A percentile compares a stretch with the other conserved stretches of the same genome.
phyloP scores from a whole-genome alignment of 2,888 invertebrate genomes.

The Dorcus parallelipipedus region DNA sequence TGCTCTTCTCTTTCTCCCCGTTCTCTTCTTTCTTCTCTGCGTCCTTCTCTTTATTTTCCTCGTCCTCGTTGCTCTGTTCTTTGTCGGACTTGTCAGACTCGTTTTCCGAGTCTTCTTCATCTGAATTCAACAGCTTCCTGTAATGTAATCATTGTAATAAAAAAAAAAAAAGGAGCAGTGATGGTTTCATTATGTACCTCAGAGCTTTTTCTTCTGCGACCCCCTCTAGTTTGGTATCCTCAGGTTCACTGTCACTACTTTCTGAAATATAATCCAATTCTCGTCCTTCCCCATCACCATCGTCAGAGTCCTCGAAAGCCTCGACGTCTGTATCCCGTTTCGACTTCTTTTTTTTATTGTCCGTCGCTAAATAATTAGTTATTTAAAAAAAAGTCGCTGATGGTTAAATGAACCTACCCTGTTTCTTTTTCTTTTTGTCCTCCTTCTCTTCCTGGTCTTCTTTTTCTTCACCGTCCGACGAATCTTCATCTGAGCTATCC shows the following conservation, averaged over 20 bases:
- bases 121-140: constrained; percentile 80
- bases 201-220: constrained; percentile 73
- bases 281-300: constrained; percentile 93
- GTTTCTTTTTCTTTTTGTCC: constrained; percentile 60
- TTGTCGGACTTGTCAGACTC: constrained; percentile 76
- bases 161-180: not conserved
- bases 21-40: constrained; percentile 55
- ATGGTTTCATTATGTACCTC: constrained; percentile 43
- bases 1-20: constrained; percentile 61
- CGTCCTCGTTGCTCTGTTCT: constrained; percentile 64
- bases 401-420: constrained; percentile 23
- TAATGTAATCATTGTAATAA: not conserved
- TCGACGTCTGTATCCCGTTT: constrained; percentile 83
- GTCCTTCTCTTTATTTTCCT: constrained; percentile 68
- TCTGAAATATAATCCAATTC: constrained; percentile 92
- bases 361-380: constrained; percentile 32
- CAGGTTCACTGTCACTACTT: constrained; percentile 72
- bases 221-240: constrained; percentile 70
- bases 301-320: constrained; percentile 94
- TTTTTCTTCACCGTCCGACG: constrained; percentile 68
- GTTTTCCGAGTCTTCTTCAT: constrained; percentile 84
- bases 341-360: constrained; percentile 64
- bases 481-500: constrained; percentile 73
- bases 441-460: constrained; percentile 64
- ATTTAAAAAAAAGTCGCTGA: not conserved